phyloP scores from a whole-genome alignment of 2,113 vertebrate genomes.

The Monopterus albus region DNA sequence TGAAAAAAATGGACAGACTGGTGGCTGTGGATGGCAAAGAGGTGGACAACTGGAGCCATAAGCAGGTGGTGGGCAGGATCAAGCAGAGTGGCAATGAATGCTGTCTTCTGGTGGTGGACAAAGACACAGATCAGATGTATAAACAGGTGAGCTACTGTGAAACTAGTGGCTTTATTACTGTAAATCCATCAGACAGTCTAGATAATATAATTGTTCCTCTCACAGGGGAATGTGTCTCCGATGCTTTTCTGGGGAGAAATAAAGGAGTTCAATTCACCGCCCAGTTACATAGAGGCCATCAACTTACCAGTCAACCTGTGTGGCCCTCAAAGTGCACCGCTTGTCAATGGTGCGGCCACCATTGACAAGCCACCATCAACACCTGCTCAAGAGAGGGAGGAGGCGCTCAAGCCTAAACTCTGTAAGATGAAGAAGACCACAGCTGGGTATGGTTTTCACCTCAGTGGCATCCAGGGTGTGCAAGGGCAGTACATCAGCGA shows the following conservation, averaged over 20 bases:
- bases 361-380: conserved; percentile 16
- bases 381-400: conserved; percentile 22
- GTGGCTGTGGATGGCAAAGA: conserved; percentile 88
- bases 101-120: conserved; percentile 88
- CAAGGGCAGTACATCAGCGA: conserved; percentile 87
- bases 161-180: background rate
- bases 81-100: conserved; percentile 80
- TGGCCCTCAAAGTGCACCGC: conserved; percentile 35
- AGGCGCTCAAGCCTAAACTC: conserved; percentile 86
- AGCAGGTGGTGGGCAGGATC: conserved; percentile 87
- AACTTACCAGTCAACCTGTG: conserved; percentile 23
- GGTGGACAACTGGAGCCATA: conserved; percentile 83
- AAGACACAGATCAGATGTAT: conserved; percentile 86
- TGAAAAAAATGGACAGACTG: conserved; percentile 88
- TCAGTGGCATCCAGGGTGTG: conserved; percentile 86
- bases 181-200: background rate
- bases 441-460: conserved; percentile 89
- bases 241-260: conserved; percentile 84
- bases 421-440: conserved; percentile 87
- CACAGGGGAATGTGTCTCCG: conserved; percentile 88
- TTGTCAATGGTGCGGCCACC: conserved; percentile 69
- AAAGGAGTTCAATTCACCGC: conserved; percentile 59
- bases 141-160: conserved; percentile 83
- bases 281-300: conserved; percentile 68
- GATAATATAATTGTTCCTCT: conserved; percentile 2